Percentiles rank a stretch among this genome's conserved stretches.
Evolutionary conservation across 2,797 vertebrate genomes (phyloP).

Genomic region (Fundulus diaphanus): DNA sequence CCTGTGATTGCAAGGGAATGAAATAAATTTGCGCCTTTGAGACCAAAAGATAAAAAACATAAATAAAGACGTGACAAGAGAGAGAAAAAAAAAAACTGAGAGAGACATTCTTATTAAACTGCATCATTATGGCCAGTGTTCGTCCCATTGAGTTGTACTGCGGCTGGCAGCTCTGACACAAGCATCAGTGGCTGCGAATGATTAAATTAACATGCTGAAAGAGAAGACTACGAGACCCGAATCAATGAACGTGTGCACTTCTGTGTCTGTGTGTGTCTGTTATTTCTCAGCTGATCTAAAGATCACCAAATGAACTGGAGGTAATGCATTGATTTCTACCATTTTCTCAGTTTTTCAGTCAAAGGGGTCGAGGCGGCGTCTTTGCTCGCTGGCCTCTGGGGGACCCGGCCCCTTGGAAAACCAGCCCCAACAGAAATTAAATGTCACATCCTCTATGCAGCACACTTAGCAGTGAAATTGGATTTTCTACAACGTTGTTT

Average conservation of each 20-base stretch:
- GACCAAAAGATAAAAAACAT: conserved; percentile 20
- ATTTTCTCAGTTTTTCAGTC: conserved; percentile 23
- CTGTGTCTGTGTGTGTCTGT: conserved; percentile 13
- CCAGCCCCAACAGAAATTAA: conserved; percentile 68
- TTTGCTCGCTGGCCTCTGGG: conserved; percentile 48
- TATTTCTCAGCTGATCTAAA: conserved; percentile 43
- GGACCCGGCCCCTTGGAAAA: conserved; percentile 42
- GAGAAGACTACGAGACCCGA: conserved; percentile 26
- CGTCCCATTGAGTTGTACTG: conserved; percentile 40
- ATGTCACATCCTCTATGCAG: conserved; percentile 69
- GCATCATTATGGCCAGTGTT: conserved; percentile 62
- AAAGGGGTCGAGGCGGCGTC: conserved; percentile 43
- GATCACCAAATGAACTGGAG: conserved; percentile 59
- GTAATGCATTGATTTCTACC: conserved; percentile 54
- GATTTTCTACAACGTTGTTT: conserved; percentile 62
- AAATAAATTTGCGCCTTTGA: conserved; percentile 7
- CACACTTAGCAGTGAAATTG: conserved; percentile 74
- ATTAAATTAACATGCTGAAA: conserved; percentile 57
- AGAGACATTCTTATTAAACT: conserved; percentile 35
- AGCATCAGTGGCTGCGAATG: conserved; percentile 48
- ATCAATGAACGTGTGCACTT: conserved; percentile 49
- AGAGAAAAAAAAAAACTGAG: conserved; percentile 25
- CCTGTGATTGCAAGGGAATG: conserved; percentile 28
- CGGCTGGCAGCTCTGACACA: conserved; percentile 43
- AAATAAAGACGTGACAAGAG: conserved; percentile 17